Base-by-base conservation (phyloP, 2,888 invertebrate species). In the Cephus runcator region DNA sequence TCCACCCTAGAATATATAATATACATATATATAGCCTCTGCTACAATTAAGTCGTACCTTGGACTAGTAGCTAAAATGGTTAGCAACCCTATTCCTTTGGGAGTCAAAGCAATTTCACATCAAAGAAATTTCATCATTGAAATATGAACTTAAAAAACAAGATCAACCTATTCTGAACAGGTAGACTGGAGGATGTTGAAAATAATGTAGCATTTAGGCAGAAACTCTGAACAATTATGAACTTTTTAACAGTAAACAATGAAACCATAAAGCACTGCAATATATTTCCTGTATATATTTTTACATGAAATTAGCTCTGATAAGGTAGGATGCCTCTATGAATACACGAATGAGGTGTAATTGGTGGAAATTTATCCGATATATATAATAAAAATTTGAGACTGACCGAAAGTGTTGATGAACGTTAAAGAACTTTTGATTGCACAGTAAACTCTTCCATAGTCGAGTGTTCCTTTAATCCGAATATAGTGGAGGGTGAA, bases 21-120 rank as follows among this genome's bases (percentile, higher is more conserved):
- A 56, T 31, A 33, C 3, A 71, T 40, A 40, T 15, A 40, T 33
- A 71, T 15, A 33, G 30, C 30, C 15, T 71, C 71, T 30, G 11
- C 71, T 71, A 71, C 71, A 71, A 71, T 71, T 71, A 71, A 71
- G 71, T 34, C 71, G 23, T 34, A 23, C 71, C 71, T 71, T 71
- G 71, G 30, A 71, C 71, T 71, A 33, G 71, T 11, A 34, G 71
- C 71, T 34, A 34, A 34, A 71, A 71, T 71, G 30, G 30, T 34
- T 40, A 56, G 23, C 12, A 34, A 23, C 31, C 71, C 34, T 71
- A 15, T 71, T 71, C 71, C 30, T 23, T 34, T 34, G 71, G 31
- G 31, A 30, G 34, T 6, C 34, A 34, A 71, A 71, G 71, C 71
- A 34, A 71, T 71, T 30, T 34, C 15, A 71, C 30, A 34, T 71